phyloP scores from a whole-genome alignment of 2,888 invertebrate species.

The Antheraea assamensis region DNA sequence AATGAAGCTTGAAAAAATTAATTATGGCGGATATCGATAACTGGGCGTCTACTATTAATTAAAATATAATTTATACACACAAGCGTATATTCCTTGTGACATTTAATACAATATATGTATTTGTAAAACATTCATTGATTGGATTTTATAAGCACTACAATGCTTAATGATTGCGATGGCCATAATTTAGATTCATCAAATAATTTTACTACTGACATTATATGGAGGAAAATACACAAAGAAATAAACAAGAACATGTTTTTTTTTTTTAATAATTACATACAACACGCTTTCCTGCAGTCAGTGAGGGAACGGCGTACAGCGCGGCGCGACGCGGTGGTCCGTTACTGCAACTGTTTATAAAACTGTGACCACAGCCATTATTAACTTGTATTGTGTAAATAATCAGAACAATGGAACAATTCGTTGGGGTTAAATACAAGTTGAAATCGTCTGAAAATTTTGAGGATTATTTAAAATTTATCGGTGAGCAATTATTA shows the following conservation, averaged over 20 bases:
- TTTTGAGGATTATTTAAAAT: conserved; percentile 64
- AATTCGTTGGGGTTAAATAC: conserved; percentile 52
- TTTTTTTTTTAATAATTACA: background rate
- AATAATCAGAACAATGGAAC: conserved; percentile 34
- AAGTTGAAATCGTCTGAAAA: conserved; percentile 59
- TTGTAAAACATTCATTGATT: no score
- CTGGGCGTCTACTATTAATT: no score
- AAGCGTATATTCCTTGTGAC: no score
- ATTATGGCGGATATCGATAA: no score
- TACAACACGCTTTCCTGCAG: background rate
- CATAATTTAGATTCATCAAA: no score
- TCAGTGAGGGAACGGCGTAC: background rate
- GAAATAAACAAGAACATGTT: background rate
- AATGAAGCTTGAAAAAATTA: no score
- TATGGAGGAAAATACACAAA: background rate
- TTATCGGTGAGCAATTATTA: conserved; percentile 49
- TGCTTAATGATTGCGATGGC: no score
- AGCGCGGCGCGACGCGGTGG: background rate
- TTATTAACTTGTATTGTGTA: conserved; percentile 13
- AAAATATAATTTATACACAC: no score
- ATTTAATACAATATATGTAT: no score
- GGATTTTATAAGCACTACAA: no score
- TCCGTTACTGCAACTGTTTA: background rate
- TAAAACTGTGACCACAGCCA: conserved; percentile 1
- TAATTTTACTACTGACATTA: no score